Evolutionary conservation across 2,888 invertebrate genomes (phyloP).

Genomic region (Noctuana brunneofusca): DNA sequence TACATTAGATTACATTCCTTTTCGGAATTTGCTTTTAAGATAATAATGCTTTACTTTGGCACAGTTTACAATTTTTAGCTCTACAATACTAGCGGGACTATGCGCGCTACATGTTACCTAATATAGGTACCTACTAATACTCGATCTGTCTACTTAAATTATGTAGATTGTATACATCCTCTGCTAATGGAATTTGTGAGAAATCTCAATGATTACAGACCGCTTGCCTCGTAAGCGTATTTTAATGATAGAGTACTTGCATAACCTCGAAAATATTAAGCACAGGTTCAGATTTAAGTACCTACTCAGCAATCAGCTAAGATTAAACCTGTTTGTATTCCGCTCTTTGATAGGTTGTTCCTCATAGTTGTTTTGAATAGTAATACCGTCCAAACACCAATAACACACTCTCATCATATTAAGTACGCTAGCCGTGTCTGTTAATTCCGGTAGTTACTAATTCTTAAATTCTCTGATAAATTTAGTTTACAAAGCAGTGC

Average conservation of each 20-base stretch:
- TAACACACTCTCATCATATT: background rate
- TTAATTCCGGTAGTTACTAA: too few relatives aligned
- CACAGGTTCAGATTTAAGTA: slow-evolving; percentile 14
- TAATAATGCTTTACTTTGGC: too few relatives aligned
- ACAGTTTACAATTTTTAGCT: too few relatives aligned
- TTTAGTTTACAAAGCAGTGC: too few relatives aligned
- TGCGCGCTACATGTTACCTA: too few relatives aligned
- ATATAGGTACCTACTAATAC: background rate
- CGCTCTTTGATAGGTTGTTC: background rate
- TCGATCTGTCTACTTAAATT: background rate
- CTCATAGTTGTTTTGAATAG: background rate
- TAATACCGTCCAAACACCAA: background rate
- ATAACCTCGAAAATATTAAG: slow-evolving; percentile 27
- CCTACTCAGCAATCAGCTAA: slow-evolving; percentile 8
- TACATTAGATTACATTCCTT: too few relatives aligned
- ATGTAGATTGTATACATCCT: slow-evolving; percentile 17
- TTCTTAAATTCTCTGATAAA: too few relatives aligned
- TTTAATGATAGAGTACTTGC: slow-evolving; percentile 30
- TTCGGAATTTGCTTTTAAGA: too few relatives aligned
- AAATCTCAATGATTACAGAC: slow-evolving; percentile 30
- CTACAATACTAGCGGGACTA: too few relatives aligned
- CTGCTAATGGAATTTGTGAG: slow-evolving; percentile 27
- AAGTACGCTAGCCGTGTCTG: background rate
- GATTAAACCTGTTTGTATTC: slow-evolving; percentile 2
- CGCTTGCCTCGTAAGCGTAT: slow-evolving; percentile 22